A percentile compares a stretch with the other conserved stretches of the same genome.
These are phyloP conservation scores for Crossaster papposus DNA, from an alignment of 53 echinoderm and acorn worm species.

Conservation along the genomic window DNA sequence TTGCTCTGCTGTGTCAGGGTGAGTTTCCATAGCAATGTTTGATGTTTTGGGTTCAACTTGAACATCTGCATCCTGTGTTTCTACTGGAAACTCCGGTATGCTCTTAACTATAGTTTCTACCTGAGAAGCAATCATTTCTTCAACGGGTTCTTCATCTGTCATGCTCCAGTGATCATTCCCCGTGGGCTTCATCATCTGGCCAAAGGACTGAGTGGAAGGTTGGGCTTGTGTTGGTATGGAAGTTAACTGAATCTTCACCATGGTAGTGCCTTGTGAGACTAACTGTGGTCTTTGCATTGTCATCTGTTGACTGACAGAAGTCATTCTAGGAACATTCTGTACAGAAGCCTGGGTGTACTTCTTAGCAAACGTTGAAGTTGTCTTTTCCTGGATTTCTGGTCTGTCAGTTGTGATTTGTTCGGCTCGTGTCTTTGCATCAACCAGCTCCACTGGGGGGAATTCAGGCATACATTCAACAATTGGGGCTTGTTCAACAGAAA, in stretches of 20 bases:
- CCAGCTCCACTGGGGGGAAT: conserved; percentile 43
- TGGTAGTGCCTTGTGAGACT: conserved; percentile 9
- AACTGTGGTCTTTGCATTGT: conserved; percentile 5
- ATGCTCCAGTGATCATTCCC: conserved; percentile 30
- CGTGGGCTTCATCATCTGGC: conserved; percentile 38
- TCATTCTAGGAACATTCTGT: conserved; percentile 31
- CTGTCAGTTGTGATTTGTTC: conserved; percentile 37
- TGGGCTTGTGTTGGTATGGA: conserved; percentile 37
- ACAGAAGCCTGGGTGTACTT: conserved; percentile 17
- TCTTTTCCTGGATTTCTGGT: conserved; percentile 29
- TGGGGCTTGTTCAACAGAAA: conserved; percentile 28
- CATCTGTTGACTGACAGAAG: conserved; percentile 47
- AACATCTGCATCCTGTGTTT: conserved; percentile 21
- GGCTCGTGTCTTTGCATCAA: conserved; percentile 56
- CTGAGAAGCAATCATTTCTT: conserved; percentile 8
- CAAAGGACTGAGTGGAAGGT: conserved; percentile 16
- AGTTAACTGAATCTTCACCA: conserved; percentile 14
- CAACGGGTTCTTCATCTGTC: conserved; percentile 28
- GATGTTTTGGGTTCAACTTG: conserved; percentile 44
- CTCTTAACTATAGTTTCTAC: conserved; percentile 3
- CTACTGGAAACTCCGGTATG: neutral
- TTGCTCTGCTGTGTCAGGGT: conserved; percentile 20
- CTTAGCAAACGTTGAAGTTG: conserved; percentile 26
- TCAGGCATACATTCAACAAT: conserved; percentile 30
- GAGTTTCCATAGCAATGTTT: conserved; percentile 24